Base-by-base conservation (phyloP, 2,113 vertebrate species). In the Quiscalus mexicanus region DNA sequence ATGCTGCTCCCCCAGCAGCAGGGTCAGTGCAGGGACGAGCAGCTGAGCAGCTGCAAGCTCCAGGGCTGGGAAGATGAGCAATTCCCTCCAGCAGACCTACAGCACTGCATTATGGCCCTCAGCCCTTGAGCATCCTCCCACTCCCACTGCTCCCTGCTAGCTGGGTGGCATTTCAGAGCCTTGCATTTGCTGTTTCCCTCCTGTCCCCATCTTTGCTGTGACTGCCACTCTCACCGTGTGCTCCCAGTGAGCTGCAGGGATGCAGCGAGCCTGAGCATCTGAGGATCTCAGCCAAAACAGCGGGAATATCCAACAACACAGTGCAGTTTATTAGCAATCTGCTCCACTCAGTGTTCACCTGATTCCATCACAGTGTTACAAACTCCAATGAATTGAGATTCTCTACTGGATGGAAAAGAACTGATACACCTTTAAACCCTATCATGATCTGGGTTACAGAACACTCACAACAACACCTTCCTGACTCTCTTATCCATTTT, bases 111-210 rank as follows among this genome's bases (percentile, higher is more conserved):
- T 8, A 52, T 19, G 53, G 35, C 41, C 23, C 24, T 27, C 55
- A 39, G 85, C 64, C 39, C 50, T 70, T 62, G 74, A 83, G 58
- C 1, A 0, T 31, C 35, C 71, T 90, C 89, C 84, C 60, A 63
- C 67, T 95, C 60, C 59, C 88, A 50, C 71, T 30, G 75, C 59
- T 94, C 50, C 63, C 50, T 0, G 0, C 88, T 77, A 64, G 64
- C 86, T 93, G 89, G 80, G 93, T 89, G 90, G 93, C 59, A 95
- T 86, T 95, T 84, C 74, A 58, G 10, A 81, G 8, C 76, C 76
- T 70, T 56, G 84, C 35, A 18, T 14, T 62, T 64, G 68, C 28
- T 93, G 79, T 30, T 92, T 74, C 20, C 52, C 83, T 67, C 76
- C 80, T 62, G 58, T 7, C 41, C 60, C 55, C 49, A 6, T 15